Conservation (phyloP, 2,113 vertebrate genomes). For the Platysteira castanea region DNA sequence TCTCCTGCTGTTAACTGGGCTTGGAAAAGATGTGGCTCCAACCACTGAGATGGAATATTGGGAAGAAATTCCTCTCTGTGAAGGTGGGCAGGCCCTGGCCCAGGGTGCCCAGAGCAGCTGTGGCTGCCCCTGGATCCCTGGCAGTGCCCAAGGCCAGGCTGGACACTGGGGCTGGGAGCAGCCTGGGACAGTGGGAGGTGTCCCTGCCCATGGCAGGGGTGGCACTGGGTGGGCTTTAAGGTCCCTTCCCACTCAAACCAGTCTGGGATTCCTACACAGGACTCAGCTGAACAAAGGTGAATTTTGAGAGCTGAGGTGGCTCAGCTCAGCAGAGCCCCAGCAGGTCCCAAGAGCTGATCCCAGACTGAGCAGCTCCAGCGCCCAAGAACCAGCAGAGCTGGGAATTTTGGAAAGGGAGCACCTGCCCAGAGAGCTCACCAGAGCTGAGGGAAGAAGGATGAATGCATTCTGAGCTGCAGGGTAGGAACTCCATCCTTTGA, state of each 20-base stretch:
- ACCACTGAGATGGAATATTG: not conserved
- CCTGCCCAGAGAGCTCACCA: not conserved
- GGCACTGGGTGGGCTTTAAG: not conserved
- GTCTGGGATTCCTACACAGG: not conserved
- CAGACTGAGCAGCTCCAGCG: not conserved
- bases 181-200: not conserved
- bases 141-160: rapidly evolving
- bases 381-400: not conserved
- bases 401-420: not conserved
- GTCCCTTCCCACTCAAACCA: not conserved
- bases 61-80: rapidly evolving
- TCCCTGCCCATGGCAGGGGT: not conserved
- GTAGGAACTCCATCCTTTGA: rapidly evolving
- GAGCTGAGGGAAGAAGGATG: not conserved
- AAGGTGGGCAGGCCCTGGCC: not conserved
- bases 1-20: not conserved
- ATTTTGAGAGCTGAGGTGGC: not conserved
- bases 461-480: not conserved
- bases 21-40: not conserved
- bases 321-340: not conserved
- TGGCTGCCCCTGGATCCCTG: not conserved
- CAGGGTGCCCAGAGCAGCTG: not conserved
- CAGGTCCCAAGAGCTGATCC: not conserved
- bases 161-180: not conserved
- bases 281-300: not conserved